Base-by-base conservation (phyloP, 2,888 invertebrate genomes). In the Vanessa cardui region DNA sequence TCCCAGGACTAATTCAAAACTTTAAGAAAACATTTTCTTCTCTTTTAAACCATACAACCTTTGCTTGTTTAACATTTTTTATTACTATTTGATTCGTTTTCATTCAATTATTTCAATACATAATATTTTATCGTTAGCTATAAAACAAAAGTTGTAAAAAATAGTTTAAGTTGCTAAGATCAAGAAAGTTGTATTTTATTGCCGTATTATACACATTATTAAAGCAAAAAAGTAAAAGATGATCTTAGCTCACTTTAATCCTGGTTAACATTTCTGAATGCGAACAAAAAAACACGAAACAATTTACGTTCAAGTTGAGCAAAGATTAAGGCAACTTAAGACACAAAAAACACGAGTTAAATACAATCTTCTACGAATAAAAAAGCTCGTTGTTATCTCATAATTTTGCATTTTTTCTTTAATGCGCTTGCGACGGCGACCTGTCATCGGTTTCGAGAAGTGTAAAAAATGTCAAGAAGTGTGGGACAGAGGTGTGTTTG, bases 401-500 rank as follows among this genome's bases (percentile, higher is more conserved):
- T 59, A 66, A 64, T 66, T 66, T 71, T 64, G 66, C 63, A 49
- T 62, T 64, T 76, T 64, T 64, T 76, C 74, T 74, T 74, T 74
- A 74, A 44, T 61, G 33, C 56, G 56, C 60, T 71, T 72, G 73
- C 71, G 69, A 56, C 60, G 65, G 54, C 60, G 50, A 73, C 72
- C 78, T 78, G 80, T 78, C 81, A 76, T 76, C 81, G 77, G 76
- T 80, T 81, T 77, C 78, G 77, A 82, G 83, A 83, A 84, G 78
- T 77, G 68, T 76, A 81, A 83, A 84, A 85, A 83, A 78, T 82
- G 83, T 86, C 82, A 83, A 82, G 80, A 76, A 80, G 78, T 80
- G 83, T 77, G 75, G 80, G 80, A 75, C 78, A 77, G 75, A 74
- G 81, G 76, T 88, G 76, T 88, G 86, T 92, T 89, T 92, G 83